phyloP scores from a whole-genome alignment of 2,797 vertebrate genomes.

The Margarornis squamiger region DNA sequence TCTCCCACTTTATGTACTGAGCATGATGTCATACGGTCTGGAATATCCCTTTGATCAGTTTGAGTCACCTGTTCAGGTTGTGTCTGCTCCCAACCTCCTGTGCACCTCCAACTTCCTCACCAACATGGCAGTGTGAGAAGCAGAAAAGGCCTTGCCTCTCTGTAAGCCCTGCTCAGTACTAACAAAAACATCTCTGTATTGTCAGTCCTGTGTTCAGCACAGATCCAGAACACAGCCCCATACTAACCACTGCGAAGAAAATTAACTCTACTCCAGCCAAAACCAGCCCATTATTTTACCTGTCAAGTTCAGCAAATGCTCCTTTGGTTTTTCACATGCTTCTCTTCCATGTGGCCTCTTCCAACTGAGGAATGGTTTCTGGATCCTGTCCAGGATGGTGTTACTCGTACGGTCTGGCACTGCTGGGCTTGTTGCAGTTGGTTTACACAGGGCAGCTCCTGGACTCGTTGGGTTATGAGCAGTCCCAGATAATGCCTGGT shows the following conservation, averaged over 20 bases:
- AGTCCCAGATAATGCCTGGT: not conserved
- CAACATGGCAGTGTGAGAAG: not conserved
- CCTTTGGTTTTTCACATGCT: not conserved
- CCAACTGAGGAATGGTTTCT: not conserved
- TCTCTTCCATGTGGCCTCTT: not conserved
- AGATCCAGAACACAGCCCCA: not conserved
- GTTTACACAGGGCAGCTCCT: not conserved
- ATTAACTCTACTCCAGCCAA: not conserved
- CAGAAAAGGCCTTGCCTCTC: not conserved
- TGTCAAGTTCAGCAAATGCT: not conserved
- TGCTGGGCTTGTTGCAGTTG: not conserved
- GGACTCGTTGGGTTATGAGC: not conserved
- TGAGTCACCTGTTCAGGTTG: not conserved
- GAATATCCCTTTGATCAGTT: not conserved
- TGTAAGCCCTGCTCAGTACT: not conserved
- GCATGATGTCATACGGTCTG: not conserved
- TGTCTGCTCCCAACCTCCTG: fast-evolving
- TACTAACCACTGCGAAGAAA: not conserved
- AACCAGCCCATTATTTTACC: not conserved
- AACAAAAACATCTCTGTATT: not conserved
- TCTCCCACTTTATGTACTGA: not conserved
- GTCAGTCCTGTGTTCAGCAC: not conserved
- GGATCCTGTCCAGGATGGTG: not conserved
- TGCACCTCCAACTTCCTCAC: not conserved
- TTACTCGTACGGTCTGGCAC: not conserved